Evolutionary conservation across 2,888 invertebrate genomes (phyloP).

Genomic region (Cylindroiulus punctatus): DNA sequence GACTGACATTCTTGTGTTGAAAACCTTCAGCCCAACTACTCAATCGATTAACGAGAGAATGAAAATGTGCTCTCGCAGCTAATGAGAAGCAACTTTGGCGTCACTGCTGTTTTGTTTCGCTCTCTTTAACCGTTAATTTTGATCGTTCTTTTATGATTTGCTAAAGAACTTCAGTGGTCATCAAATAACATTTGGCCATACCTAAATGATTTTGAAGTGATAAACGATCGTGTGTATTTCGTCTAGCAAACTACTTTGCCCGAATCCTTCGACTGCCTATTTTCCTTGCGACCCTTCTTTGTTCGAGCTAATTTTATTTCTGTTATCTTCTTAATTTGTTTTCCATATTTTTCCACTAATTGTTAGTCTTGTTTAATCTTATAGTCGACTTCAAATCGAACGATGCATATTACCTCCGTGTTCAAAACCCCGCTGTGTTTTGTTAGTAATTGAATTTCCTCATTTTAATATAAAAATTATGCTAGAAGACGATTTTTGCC

Average conservation of each 20-base stretch:
- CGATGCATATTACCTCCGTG: constrained; percentile 47
- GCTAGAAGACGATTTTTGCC: constrained; percentile 30
- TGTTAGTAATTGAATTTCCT: constrained; percentile 47
- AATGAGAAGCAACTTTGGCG: neutral
- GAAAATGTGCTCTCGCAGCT: neutral
- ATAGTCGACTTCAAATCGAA: constrained; percentile 47
- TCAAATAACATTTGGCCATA: neutral
- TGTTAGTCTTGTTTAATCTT: constrained; percentile 47
- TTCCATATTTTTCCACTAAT: constrained; percentile 47
- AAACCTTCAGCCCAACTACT: neutral
- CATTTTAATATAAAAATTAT: constrained; percentile 45
- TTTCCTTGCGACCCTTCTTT: constrained; percentile 33
- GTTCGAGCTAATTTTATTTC: constrained; percentile 35
- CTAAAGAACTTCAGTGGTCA: neutral
- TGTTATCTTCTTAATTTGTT: constrained; percentile 47
- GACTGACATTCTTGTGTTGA: neutral
- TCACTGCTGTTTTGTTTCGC: constrained; percentile 36
- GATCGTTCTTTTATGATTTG: neutral
- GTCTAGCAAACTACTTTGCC: constrained; percentile 42
- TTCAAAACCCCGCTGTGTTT: constrained; percentile 47
- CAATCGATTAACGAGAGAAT: neutral
- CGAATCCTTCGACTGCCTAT: constrained; percentile 12
- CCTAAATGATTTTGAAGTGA: neutral
- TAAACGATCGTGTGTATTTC: constrained; percentile 3
- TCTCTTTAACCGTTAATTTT: constrained; percentile 11